phyloP scores from a whole-genome alignment of 1,140 invertebrate genomes.

The Hylaeus volcanicus region DNA sequence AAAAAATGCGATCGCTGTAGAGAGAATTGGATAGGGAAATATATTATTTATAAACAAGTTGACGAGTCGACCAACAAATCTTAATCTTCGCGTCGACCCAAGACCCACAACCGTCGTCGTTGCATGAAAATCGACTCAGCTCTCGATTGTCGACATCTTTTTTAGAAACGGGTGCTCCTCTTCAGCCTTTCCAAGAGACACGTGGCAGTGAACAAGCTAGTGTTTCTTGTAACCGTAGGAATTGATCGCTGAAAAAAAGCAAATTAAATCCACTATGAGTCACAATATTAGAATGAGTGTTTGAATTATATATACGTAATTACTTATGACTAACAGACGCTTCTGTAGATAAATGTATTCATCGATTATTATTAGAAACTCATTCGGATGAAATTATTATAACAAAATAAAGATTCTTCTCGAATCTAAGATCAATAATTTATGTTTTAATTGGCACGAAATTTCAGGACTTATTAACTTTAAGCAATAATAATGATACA shows the following conservation, averaged over 20 bases:
- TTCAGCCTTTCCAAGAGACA: not conserved
- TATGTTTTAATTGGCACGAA: too few relatives aligned
- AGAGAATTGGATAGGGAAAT: not conserved
- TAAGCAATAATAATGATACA: too few relatives aligned
- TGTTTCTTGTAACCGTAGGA: constrained; percentile 88
- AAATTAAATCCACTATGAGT: not conserved
- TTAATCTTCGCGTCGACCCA: not conserved
- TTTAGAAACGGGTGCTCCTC: constrained; percentile 14
- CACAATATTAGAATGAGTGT: not conserved
- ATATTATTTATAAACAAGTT: constrained; percentile 2
- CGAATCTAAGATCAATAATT: too few relatives aligned
- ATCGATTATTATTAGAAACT: too few relatives aligned
- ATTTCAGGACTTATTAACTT: too few relatives aligned
- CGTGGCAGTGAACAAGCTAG: constrained; percentile 41
- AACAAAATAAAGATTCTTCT: too few relatives aligned
- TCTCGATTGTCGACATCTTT: not conserved
- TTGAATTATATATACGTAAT: not conserved
- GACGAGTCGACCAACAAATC: too few relatives aligned
- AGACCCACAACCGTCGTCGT: constrained; percentile 12
- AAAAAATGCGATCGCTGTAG: too few relatives aligned
- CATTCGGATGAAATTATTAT: too few relatives aligned
- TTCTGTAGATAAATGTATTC: too few relatives aligned
- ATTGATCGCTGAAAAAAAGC: constrained; percentile 85
- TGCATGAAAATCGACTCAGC: not conserved
- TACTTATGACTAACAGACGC: too few relatives aligned